Percentiles rank a stretch among this genome's conserved stretches.
phyloP scores from a whole-genome alignment of 1,140 invertebrate species.

The Dendroctonus valens region DNA sequence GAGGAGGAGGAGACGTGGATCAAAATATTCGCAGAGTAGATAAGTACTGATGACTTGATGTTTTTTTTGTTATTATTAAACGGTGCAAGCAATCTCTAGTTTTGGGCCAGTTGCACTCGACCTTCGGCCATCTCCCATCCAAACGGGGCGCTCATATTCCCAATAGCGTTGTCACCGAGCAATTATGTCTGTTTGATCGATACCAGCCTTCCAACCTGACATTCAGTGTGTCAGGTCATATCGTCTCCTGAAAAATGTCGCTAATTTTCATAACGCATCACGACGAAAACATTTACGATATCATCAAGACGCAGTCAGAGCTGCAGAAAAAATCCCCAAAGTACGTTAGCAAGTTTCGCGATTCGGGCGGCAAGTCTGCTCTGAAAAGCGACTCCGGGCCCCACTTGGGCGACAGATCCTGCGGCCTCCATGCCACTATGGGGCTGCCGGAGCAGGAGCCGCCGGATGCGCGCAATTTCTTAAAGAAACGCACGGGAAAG shows the following conservation, averaged over 20 bases:
- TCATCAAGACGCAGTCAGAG: slow-evolving; percentile 44
- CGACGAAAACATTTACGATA: slow-evolving; percentile 53
- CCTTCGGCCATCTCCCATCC: too few relatives aligned
- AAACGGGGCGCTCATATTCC: too few relatives aligned
- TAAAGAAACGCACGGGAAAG: slow-evolving; percentile 56
- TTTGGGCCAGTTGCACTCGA: too few relatives aligned
- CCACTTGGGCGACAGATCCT: slow-evolving; percentile 12
- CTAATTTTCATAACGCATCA: slow-evolving; percentile 53
- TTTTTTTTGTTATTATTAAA: slow-evolving; percentile 3
- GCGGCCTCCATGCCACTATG: slow-evolving; percentile 54
- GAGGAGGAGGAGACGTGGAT: slow-evolving; percentile 50
- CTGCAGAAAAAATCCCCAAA: slow-evolving; percentile 34
- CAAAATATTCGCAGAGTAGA: slow-evolving; percentile 44
- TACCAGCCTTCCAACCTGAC: too few relatives aligned
- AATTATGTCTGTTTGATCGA: too few relatives aligned
- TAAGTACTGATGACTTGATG: too few relatives aligned
- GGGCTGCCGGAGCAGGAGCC: slow-evolving; percentile 59
- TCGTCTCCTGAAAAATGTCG: slow-evolving; percentile 47
- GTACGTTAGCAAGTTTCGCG: slow-evolving; percentile 29
- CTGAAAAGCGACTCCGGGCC: background rate
- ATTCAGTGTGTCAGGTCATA: too few relatives aligned
- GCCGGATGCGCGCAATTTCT: slow-evolving; percentile 56
- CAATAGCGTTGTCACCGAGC: too few relatives aligned
- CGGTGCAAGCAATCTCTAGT: too few relatives aligned
- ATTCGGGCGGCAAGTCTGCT: background rate